phyloP scores from a whole-genome alignment of 2,888 invertebrate genomes.

The Andrena minutula region DNA sequence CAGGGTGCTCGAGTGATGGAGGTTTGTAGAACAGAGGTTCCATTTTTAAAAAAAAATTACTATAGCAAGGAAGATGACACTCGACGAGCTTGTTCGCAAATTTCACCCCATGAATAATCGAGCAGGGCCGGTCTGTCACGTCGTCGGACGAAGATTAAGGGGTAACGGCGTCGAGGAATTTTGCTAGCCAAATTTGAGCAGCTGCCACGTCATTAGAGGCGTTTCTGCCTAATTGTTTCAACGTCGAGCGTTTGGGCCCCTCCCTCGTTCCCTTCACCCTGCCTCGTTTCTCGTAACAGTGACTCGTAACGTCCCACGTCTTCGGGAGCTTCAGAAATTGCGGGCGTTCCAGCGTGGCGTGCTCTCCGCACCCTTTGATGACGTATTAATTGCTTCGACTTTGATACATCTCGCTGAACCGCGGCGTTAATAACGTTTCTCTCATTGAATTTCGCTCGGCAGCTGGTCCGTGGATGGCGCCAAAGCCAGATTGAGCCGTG shows the following conservation, averaged over 20 bases:
- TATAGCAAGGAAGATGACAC: slow-evolving; percentile 1
- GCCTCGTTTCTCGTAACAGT: slow-evolving; percentile 29
- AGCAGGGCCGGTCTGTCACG: slow-evolving; percentile 36
- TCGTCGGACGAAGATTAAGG: slow-evolving; percentile 60
- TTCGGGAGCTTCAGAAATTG: slow-evolving; percentile 65
- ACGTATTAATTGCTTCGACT: slow-evolving; percentile 80
- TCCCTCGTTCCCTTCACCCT: slow-evolving; percentile 9
- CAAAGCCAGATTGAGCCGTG: slow-evolving; percentile 16
- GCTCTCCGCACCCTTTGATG: slow-evolving; percentile 71
- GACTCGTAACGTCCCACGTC: slow-evolving; percentile 56
- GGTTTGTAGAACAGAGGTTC: no score
- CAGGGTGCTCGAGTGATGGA: no score
- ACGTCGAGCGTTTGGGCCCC: slow-evolving; percentile 52
- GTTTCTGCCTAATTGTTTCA: slow-evolving; percentile 72
- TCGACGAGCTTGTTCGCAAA: slow-evolving; percentile 23
- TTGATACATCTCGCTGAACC: slow-evolving; percentile 72
- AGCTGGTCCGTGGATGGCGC: not conserved
- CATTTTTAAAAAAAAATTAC: no score
- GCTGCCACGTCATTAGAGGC: slow-evolving; percentile 68
- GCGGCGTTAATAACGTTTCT: slow-evolving; percentile 56
- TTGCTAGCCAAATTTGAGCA: slow-evolving; percentile 65
- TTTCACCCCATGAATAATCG: slow-evolving; percentile 55
- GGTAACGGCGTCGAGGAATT: slow-evolving; percentile 56
- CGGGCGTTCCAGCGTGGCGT: slow-evolving; percentile 54
- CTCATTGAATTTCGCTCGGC: slow-evolving; percentile 30